These are phyloP conservation scores for Drosophila macrospina DNA, from an alignment of 2,888 invertebrate species.

Conservation along the genomic window DNA sequence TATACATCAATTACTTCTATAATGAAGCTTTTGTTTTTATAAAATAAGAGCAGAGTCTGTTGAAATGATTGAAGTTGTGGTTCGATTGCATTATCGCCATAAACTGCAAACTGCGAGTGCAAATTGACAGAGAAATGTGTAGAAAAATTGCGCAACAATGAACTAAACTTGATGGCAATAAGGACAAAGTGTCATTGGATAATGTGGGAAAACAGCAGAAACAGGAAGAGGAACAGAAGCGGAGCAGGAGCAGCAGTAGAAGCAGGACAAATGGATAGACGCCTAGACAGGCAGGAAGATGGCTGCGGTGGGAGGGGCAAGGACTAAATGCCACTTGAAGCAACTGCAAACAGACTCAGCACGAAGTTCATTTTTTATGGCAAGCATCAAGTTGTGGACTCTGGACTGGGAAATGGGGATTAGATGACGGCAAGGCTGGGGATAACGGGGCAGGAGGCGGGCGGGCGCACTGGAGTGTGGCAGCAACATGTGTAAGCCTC, in stretches of 20 bases:
- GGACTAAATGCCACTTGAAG: slow-evolving; percentile 51
- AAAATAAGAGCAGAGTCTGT: neutral
- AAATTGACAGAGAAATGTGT: slow-evolving; percentile 21
- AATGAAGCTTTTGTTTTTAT: no score
- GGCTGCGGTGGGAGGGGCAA: neutral
- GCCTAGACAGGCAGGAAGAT: neutral
- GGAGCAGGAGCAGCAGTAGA: slow-evolving; percentile 10
- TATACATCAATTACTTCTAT: no score
- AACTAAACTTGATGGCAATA: slow-evolving; percentile 62
- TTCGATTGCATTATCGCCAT: neutral
- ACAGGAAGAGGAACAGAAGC: slow-evolving; percentile 10
- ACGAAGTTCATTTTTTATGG: slow-evolving; percentile 64
- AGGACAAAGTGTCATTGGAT: slow-evolving; percentile 48
- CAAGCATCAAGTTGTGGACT: slow-evolving; percentile 22
- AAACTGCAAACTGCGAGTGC: neutral
- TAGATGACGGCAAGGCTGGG: neutral
- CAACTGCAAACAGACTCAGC: slow-evolving; percentile 52
- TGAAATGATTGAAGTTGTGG: neutral
- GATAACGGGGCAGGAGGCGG: slow-evolving; percentile 9
- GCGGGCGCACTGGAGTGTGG: slow-evolving; percentile 55
- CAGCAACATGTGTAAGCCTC: slow-evolving; percentile 73
- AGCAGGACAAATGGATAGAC: slow-evolving; percentile 7
- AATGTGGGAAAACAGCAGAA: slow-evolving; percentile 39
- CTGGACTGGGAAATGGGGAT: slow-evolving; percentile 7
- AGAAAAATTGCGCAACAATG: slow-evolving; percentile 64